A percentile compares a stretch with the other conserved stretches of the same genome.
Conservation (phyloP, 2,888 invertebrate genomes). For the Eupithecia pulchellata region DNA sequence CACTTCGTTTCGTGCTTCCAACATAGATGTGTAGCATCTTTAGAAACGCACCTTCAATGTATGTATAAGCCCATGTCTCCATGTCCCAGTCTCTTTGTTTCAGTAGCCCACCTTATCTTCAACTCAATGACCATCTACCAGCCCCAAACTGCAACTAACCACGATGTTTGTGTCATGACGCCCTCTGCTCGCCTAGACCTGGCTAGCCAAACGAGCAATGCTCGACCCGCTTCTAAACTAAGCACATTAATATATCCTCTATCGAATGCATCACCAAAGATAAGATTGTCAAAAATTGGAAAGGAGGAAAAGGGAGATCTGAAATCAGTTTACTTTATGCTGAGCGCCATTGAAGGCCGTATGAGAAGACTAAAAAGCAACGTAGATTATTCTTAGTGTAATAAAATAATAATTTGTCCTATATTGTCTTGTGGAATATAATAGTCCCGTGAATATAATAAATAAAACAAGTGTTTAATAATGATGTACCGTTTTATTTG, state of each 20-base stretch:
- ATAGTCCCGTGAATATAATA: too few species aligned
- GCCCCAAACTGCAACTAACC: slow-evolving; percentile 23
- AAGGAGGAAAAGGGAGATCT: slow-evolving; percentile 63
- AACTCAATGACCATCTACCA: slow-evolving; percentile 24
- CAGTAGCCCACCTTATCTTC: slow-evolving; percentile 60
- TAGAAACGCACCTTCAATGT: neutral
- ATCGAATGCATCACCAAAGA: slow-evolving; percentile 19
- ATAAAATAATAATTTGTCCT: neutral
- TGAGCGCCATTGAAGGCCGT: slow-evolving; percentile 73
- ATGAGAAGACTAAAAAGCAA: slow-evolving; percentile 65
- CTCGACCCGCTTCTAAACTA: neutral
- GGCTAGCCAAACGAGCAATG: slow-evolving; percentile 57
- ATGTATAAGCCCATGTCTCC: too few species aligned
- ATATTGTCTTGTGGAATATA: slow-evolving; percentile 26
- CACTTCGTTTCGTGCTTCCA: neutral
- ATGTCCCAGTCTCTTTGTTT: slow-evolving; percentile 39
- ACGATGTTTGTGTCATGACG: slow-evolving; percentile 67
- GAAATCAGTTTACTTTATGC: slow-evolving; percentile 64
- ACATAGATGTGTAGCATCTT: neutral
- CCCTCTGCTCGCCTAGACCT: slow-evolving; percentile 62
- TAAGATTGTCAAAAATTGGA: slow-evolving; percentile 64
- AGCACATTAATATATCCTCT: neutral
- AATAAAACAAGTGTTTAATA: slow-evolving; percentile 40
- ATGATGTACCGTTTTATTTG: slow-evolving; percentile 47
- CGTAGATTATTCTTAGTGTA: slow-evolving; percentile 32